A percentile compares a stretch with the other conserved stretches of the same genome.
These are phyloP conservation scores for Papilio dardanus DNA, from an alignment of 1,140 invertebrate genomes.

Conservation along the genomic window DNA sequence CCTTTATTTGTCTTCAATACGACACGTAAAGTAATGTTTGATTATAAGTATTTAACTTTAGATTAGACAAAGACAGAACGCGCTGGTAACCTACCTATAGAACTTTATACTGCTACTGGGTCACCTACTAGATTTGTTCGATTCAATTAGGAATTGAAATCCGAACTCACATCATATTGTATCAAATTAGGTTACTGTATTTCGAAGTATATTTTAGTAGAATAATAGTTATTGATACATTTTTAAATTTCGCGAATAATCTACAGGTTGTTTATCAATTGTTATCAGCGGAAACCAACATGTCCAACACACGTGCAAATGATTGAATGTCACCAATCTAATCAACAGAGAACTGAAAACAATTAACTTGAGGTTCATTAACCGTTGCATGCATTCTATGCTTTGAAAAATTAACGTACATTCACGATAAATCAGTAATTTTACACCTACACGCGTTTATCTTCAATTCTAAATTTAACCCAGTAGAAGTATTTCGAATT, in stretches of 20 bases:
- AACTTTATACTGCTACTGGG: background rate
- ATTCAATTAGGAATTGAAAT: background rate
- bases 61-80: too few species aligned
- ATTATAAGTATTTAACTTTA: background rate
- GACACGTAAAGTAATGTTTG: background rate
- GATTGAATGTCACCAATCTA: constrained; percentile 58
- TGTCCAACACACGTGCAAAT: constrained; percentile 53
- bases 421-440: constrained; percentile 37
- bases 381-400: constrained; percentile 42
- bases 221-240: background rate
- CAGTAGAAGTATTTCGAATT: constrained; percentile 6
- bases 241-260: constrained; percentile 28
- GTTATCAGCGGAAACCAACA: constrained; percentile 48
- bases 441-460: constrained; percentile 43
- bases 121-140: background rate
- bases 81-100: background rate
- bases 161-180: background rate
- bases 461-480: background rate
- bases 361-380: constrained; percentile 63
- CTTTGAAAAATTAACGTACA: constrained; percentile 1
- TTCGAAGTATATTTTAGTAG: background rate
- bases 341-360: constrained; percentile 56
- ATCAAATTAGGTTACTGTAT: background rate
- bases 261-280: constrained; percentile 39
- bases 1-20: background rate